phyloP scores from a whole-genome alignment of 2,888 invertebrate species.

The Eilema griseolum region DNA sequence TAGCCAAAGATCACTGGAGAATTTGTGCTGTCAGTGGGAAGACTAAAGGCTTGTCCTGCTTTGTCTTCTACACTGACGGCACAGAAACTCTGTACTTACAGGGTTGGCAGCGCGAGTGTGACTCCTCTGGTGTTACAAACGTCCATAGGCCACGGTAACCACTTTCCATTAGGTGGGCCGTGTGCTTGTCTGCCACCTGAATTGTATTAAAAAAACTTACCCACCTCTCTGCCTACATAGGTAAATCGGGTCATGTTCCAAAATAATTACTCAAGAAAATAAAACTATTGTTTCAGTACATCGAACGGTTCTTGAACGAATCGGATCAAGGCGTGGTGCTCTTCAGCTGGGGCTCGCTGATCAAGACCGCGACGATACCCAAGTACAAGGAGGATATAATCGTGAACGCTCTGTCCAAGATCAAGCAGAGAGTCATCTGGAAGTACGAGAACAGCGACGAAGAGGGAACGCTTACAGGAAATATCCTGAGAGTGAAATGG shows the following conservation, averaged over 20 bases:
- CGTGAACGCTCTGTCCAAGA: slow-evolving; percentile 87
- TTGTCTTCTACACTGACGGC: too few species aligned
- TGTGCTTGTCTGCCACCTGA: too few species aligned
- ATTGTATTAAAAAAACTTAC: too few species aligned
- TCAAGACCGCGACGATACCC: slow-evolving; percentile 90
- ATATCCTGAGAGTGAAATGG: slow-evolving; percentile 89
- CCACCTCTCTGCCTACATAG: too few species aligned
- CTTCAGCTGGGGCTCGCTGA: slow-evolving; percentile 93
- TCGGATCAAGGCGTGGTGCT: slow-evolving; percentile 90
- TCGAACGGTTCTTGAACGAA: slow-evolving; percentile 89
- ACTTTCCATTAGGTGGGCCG: too few species aligned
- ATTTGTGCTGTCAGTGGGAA: too few species aligned
- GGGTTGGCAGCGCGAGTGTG: too few species aligned
- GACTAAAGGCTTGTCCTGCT: too few species aligned
- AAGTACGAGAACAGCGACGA: slow-evolving; percentile 89
- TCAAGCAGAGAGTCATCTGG: slow-evolving; percentile 92
- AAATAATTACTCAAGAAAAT: neutral
- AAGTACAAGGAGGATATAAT: slow-evolving; percentile 88
- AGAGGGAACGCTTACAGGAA: slow-evolving; percentile 73
- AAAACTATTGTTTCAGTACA: slow-evolving; percentile 77
- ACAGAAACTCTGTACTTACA: too few species aligned
- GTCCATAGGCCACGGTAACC: too few species aligned
- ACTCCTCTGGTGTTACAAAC: too few species aligned
- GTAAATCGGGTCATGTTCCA: neutral
- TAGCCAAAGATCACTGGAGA: too few species aligned